Base-by-base conservation (phyloP, 1,140 invertebrate species). In the Drosophila sproati region DNA sequence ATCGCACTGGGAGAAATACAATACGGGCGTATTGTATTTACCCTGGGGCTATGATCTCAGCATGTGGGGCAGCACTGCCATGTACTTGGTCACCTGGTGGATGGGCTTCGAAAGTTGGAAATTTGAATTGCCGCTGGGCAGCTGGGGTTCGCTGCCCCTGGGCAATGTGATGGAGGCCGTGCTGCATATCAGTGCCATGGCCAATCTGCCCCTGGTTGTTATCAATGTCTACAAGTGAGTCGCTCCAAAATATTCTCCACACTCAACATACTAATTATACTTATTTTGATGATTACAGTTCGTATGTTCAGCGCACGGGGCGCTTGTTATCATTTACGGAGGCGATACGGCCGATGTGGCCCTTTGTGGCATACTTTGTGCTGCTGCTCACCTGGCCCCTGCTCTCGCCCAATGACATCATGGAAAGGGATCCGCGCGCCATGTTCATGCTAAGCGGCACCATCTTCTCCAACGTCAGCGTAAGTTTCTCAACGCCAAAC, bases 1-100 rank as follows among this genome's bases (percentile, higher is more conserved):
- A 3, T 98, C 98, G 52, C 98, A 99, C 92, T 99, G 98, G 96
- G 98, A 99, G 93, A 99, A 99, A 91, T 99, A 99, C 93, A 99
- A 98, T 92, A 99, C 98, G 0, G 98, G 98, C 1, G 95, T 98
- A 5, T 93, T 99, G 8, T 99, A 97, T 93, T 93, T 99, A 51
- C 98, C 98, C 0, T 99, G 98, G 98, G 97, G 98, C 32, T 99
- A 99, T 89, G 98, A 99, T 93, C 94, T 98, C 56, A 98, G 98
- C 73, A 98, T 99, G 95, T 94, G 98, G 93, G 92, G 92, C 56
- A 90, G 87, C 63, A 92, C 86, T 52, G 75, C 85, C 64, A 85
- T 92, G 81, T 93, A 92, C 67, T 20, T 91, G 41, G 69, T 92
- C 50, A 93, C 91, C 70, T 92, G 91, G 93, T 93, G 96, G 67